phyloP scores from a whole-genome alignment of 2,113 vertebrate genomes.

The Aix galericulata region DNA sequence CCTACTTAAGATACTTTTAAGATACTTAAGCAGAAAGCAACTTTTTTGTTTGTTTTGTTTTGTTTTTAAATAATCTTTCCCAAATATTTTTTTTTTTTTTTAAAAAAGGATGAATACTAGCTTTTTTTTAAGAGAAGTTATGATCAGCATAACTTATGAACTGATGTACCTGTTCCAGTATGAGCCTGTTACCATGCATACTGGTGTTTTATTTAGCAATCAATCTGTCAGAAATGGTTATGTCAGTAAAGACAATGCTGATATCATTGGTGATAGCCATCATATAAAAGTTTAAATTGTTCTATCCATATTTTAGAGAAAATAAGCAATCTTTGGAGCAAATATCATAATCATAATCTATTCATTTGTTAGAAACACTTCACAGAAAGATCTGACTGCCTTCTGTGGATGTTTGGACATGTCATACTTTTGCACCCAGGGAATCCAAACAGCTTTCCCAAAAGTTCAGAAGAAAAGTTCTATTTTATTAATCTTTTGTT shows the following conservation, averaged over 20 bases:
- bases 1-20: background rate
- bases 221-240: slow-evolving; percentile 24
- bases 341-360: background rate
- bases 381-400: background rate
- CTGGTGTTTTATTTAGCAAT: slow-evolving; percentile 26
- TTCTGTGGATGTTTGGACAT: background rate
- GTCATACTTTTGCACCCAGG: background rate
- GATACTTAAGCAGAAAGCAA: background rate
- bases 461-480: background rate
- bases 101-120: background rate
- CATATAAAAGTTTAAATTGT: background rate
- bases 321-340: background rate
- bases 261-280: background rate
- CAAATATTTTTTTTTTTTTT: slow-evolving; percentile 12
- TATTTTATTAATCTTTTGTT: slow-evolving; percentile 27
- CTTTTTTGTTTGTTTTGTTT: background rate
- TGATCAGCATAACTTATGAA: slow-evolving; percentile 1
- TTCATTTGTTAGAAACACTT: background rate
- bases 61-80: background rate
- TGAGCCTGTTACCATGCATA: background rate
- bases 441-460: background rate
- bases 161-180: background rate
- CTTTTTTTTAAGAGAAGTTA: background rate
- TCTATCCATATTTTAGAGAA: background rate
- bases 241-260: background rate